phyloP scores from a whole-genome alignment of 2,113 vertebrate genomes.

The Myocastor coypus region DNA sequence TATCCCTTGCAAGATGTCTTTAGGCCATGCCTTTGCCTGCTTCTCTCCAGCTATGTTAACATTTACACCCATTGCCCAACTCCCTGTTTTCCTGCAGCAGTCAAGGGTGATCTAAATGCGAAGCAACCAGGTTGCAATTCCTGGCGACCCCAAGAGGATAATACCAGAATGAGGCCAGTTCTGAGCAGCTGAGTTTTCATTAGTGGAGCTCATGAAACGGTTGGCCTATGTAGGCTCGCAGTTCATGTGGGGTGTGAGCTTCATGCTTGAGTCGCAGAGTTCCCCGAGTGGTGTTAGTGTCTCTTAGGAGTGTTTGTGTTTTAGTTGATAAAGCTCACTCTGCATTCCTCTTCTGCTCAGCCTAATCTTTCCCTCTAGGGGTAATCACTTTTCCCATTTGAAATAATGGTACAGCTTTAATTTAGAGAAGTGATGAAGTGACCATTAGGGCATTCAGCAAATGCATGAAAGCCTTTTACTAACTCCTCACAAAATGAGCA shows the following conservation, averaged over 20 bases:
- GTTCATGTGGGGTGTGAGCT: background rate
- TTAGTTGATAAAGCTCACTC: slow-evolving; percentile 54
- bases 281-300: background rate
- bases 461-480: slow-evolving; percentile 42
- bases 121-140: slow-evolving; percentile 38
- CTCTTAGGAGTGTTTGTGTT: background rate
- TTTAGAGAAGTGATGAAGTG: slow-evolving; percentile 46
- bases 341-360: background rate
- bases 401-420: slow-evolving; percentile 40
- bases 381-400: slow-evolving; percentile 53
- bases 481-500: slow-evolving; percentile 14
- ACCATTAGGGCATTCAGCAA: slow-evolving; percentile 32
- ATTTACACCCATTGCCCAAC: background rate
- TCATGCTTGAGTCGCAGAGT: background rate
- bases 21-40: background rate
- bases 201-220: slow-evolving; percentile 29
- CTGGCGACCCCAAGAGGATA: slow-evolving; percentile 59
- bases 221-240: background rate
- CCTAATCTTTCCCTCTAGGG: slow-evolving; percentile 39
- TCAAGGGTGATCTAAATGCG: slow-evolving; percentile 61
- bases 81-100: slow-evolving; percentile 13
- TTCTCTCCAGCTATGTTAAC: slow-evolving; percentile 17
- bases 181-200: slow-evolving; percentile 69
- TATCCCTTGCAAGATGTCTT: background rate
- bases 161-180: slow-evolving; percentile 53